Percentiles rank a stretch among this genome's conserved stretches.
Evolutionary conservation across 2,797 vertebrate species (phyloP).

Genomic region (Spinus olivaceus): DNA sequence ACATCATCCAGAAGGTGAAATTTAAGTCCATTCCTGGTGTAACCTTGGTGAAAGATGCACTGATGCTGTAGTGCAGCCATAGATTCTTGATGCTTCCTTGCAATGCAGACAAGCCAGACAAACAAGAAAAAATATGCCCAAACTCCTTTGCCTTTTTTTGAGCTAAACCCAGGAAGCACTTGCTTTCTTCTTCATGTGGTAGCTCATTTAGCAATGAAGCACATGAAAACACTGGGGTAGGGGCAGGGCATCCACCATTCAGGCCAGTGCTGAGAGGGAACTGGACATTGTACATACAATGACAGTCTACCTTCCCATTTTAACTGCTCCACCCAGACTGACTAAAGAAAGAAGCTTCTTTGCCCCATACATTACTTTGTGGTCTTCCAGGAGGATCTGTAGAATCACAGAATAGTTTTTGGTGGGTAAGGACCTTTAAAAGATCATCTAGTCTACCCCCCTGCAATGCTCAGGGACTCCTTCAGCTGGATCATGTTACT

Average conservation of each 20-base stretch:
- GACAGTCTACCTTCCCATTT: neutral
- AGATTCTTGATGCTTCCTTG: neutral
- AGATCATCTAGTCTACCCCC: neutral
- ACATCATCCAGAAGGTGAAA: neutral
- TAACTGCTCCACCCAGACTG: neutral
- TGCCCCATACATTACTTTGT: neutral
- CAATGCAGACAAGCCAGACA: neutral
- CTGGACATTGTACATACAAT: rapidly evolving
- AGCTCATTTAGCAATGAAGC: neutral
- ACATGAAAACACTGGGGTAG: neutral
- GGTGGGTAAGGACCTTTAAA: neutral
- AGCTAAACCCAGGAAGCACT: neutral
- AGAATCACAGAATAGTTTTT: neutral
- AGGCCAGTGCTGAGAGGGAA: neutral
- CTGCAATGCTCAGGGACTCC: neutral
- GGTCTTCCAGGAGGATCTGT: neutral
- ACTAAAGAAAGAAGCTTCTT: neutral
- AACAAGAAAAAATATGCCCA: neutral
- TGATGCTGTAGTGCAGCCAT: neutral
- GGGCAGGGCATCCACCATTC: neutral
- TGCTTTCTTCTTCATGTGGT: neutral
- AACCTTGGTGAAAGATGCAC: neutral
- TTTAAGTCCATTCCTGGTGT: neutral
- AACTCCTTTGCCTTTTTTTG: neutral
- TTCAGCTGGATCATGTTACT: neutral